These are phyloP conservation scores for Hoplias malabaricus DNA, from an alignment of 2,113 vertebrate species.

Conservation along the genomic window DNA sequence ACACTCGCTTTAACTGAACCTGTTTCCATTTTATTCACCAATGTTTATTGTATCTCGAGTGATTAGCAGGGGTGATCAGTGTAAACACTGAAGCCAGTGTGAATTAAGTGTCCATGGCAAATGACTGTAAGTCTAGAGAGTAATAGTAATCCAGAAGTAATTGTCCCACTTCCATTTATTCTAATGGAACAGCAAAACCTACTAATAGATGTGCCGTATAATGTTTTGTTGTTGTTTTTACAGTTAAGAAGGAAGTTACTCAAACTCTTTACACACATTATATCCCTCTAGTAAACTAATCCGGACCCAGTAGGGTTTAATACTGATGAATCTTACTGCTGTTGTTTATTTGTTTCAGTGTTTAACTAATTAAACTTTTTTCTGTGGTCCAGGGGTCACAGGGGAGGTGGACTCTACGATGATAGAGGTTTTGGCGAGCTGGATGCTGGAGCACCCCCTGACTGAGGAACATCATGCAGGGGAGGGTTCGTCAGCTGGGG, in stretches of 20 bases:
- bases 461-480: conserved; percentile 68
- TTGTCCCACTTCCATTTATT: too few relatives aligned
- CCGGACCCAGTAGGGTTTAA: not conserved
- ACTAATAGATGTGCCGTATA: too few relatives aligned
- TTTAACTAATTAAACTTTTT: conserved; percentile 3
- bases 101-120: too few relatives aligned
- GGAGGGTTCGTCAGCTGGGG: conserved; percentile 54
- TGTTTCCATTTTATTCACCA: not conserved
- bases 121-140: too few relatives aligned
- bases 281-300: not conserved
- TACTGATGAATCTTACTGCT: conserved; percentile 1
- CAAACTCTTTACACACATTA: not conserved
- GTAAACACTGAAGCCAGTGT: too few relatives aligned
- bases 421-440: conserved; percentile 78
- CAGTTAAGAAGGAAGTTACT: too few relatives aligned
- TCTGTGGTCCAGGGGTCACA: conserved; percentile 66
- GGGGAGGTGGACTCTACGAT: conserved; percentile 77
- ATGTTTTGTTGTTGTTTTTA: too few relatives aligned
- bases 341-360: not conserved
- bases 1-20: not conserved
- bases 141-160: too few relatives aligned
- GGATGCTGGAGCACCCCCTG: conserved; percentile 81
- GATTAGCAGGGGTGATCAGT: too few relatives aligned
- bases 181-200: too few relatives aligned
- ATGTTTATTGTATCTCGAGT: not conserved